A percentile compares a stretch with the other conserved stretches of the same genome.
These are phyloP conservation scores for Drosophila tristis DNA, from an alignment of 1,140 invertebrate species.

Conservation along the genomic window DNA sequence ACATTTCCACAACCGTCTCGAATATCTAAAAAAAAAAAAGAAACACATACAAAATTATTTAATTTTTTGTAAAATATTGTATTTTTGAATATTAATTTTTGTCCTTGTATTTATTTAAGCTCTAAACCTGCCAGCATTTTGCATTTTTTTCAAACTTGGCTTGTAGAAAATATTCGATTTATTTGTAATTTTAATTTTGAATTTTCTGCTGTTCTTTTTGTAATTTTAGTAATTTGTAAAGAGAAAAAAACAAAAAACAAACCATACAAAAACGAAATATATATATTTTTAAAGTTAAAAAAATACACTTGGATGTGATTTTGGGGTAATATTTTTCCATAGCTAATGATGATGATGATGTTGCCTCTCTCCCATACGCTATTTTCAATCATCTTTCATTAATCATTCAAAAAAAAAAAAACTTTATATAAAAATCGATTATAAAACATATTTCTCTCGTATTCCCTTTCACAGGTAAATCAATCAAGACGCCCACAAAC, in stretches of 20 bases:
- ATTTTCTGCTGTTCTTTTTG: conserved; percentile 37
- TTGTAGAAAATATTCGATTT: conserved; percentile 45
- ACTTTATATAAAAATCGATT: conserved; percentile 1
- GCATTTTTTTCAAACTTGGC: conserved; percentile 65
- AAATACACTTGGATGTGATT: conserved; percentile 42
- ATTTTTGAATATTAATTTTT: conserved; percentile 33
- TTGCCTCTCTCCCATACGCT: neutral
- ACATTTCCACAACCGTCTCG: conserved; percentile 24
- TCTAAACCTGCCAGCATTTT: conserved; percentile 70
- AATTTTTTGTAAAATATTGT: conserved; percentile 37
- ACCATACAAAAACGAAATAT: conserved; percentile 30
- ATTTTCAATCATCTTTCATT: conserved; percentile 9
- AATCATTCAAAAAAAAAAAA: neutral
- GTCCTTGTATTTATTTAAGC: conserved; percentile 64
- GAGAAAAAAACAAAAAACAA: conserved; percentile 39
- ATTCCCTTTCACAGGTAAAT: conserved; percentile 69
- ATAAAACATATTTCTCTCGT: conserved; percentile 16
- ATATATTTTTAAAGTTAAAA: conserved; percentile 41
- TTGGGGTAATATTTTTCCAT: conserved; percentile 10
- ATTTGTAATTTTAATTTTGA: conserved; percentile 35
- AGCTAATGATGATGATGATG: conserved; percentile 29
- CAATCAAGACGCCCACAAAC: conserved; percentile 79
- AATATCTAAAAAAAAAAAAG: conserved; percentile 11
- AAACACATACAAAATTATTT: neutral
- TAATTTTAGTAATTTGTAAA: conserved; percentile 68